Evolutionary conservation across 2,888 invertebrate species (phyloP), one percentile per base, ranked within the genome.

Genomic region (Drosophila pseudotakahashii): DNA sequence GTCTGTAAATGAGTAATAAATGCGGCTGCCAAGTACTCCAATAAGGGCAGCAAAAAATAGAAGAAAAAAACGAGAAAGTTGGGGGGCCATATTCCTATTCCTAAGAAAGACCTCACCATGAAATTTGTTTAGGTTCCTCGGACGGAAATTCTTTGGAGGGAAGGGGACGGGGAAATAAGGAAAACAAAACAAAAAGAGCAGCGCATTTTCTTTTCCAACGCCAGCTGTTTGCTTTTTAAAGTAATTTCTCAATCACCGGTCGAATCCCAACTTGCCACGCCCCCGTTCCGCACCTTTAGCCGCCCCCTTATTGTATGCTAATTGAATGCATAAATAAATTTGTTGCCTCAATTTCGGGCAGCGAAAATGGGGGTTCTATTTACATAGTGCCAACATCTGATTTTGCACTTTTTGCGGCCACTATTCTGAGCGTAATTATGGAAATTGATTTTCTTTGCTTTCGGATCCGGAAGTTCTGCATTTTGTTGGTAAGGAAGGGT

Each of bases 1-100:
- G 72, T 75, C 77, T 83, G 77, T 74, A 83, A 81, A 81, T 81
- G 81, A 81, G 84, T 79, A 79, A 81, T 81, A 83, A 81, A 75
- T 77, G 84, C 48, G 84, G 81, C 75, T 72, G 73, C 53, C 41
- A 68, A 70, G 57, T 57, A 58, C 54, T 36, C 66, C 37, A 67
- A 39, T 50, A 58, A 36, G 59, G 19, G 16, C 11, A 42, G 9
- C 9, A 39, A 39, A 39, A 39, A 39, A 37, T 5, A 14, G 4
- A 14, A 14, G 13, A 10, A 44, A 26, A 47, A 44, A n/a, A 34
- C 9, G 5, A 4, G 16, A 3, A 34, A 11, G 30, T 39, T n/a
- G 51, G 50, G 50, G 58, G 58, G 13, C 30, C 39, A 10, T n/a
- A 3, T n/a, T 51, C 34, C 34, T n/a, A 3, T n/a, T 51, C 34